These are phyloP conservation scores for Centrocercus urophasianus DNA, from an alignment of 2,113 vertebrate genomes.

Conservation along the genomic window DNA sequence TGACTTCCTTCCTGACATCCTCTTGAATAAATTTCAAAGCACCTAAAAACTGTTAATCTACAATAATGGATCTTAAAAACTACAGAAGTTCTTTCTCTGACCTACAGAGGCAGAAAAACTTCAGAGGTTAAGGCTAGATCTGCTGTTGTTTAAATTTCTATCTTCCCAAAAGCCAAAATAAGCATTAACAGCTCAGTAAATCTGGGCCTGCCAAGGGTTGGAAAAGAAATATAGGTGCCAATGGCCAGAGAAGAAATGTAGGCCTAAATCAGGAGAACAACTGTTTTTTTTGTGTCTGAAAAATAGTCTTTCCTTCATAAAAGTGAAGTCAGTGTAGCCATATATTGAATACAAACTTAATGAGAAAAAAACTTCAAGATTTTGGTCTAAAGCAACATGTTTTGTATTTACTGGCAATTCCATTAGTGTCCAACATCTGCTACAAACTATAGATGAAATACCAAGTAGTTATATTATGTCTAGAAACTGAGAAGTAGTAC, in stretches of 20 bases:
- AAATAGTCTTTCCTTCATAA: neutral
- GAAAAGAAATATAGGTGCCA: neutral
- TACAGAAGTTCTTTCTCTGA: neutral
- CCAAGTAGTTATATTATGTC: neutral
- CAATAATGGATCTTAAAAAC: neutral
- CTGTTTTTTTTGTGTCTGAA: neutral
- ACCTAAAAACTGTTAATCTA: neutral
- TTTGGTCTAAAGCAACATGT: neutral
- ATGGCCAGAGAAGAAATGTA: neutral
- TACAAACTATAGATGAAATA: neutral
- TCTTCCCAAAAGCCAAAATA: neutral
- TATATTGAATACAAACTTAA: neutral
- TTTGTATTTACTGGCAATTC: neutral
- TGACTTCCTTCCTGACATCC: neutral
- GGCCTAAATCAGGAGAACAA: neutral
- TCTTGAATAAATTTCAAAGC: neutral
- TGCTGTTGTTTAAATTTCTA: neutral
- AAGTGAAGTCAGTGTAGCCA: neutral
- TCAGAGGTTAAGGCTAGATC: neutral
- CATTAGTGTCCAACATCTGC: neutral
- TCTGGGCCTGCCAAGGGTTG: neutral
- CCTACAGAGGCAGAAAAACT: neutral
- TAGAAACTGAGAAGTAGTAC: neutral
- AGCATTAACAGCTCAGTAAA: neutral
- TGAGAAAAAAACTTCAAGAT: neutral